Conservation (phyloP, 1,140 invertebrate genomes). For the Drepana arcuata region DNA sequence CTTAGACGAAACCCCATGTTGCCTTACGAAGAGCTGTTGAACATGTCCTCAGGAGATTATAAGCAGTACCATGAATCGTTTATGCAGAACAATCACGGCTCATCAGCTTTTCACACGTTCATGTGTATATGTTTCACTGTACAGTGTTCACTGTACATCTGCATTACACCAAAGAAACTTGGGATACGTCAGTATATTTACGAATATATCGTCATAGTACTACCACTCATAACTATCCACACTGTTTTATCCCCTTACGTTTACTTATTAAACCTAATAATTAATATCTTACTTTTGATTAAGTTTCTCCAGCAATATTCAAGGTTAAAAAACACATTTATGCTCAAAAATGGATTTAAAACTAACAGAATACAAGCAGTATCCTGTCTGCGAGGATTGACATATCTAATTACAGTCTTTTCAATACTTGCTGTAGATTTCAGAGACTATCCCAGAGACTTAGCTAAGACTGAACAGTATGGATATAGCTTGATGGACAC, state of each 20-base stretch:
- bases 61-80: conserved; percentile 60
- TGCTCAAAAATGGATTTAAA: conserved; percentile 24
- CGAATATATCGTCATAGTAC: conserved; percentile 70
- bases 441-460: conserved; percentile 83
- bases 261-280: conserved; percentile 25
- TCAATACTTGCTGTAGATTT: conserved; percentile 96
- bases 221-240: conserved; percentile 68
- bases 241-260: conserved; percentile 53
- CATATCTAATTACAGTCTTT: conserved; percentile 83
- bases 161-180: conserved; percentile 13
- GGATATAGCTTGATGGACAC: conserved; percentile 96
- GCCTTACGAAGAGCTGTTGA: too few relatives aligned
- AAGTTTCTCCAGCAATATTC: conserved; percentile 23
- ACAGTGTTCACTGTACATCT: conserved; percentile 32
- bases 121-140: conserved; percentile 53
- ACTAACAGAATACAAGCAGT: conserved; percentile 71
- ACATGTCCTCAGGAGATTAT: conserved; percentile 49
- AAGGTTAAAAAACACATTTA: conserved; percentile 12
- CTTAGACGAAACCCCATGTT: too few relatives aligned
- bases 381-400: conserved; percentile 78
- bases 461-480: conserved; percentile 89
- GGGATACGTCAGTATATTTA: conserved; percentile 24
- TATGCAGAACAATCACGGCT: conserved; percentile 69
- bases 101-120: conserved; percentile 50
- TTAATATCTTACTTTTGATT: conserved; percentile 27